Conservation (phyloP, 2,797 vertebrate species). For the Sitta carolinensis region DNA sequence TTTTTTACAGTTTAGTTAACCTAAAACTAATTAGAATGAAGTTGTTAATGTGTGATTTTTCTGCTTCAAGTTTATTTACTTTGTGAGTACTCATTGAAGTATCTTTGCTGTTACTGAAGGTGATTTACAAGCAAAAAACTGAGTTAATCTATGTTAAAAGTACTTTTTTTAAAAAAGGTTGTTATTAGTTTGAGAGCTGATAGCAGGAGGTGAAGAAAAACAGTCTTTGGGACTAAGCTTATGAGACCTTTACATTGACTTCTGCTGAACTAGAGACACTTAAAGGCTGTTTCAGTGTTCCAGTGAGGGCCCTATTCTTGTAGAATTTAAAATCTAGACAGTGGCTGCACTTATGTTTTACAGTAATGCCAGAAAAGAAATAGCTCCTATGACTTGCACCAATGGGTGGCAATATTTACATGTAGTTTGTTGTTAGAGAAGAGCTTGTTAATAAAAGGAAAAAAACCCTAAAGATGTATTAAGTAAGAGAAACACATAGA, state of each 20-base stretch:
- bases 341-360: accelerated
- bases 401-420: background rate
- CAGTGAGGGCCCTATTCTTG: background rate
- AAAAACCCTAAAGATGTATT: accelerated
- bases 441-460: background rate
- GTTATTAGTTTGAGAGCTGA: background rate
- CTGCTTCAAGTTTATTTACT: background rate
- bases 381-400: background rate
- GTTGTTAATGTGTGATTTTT: background rate
- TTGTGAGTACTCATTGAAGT: background rate
- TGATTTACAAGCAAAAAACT: background rate
- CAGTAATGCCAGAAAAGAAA: background rate
- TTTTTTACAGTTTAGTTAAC: background rate
- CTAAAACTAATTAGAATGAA: background rate
- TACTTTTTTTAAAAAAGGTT: background rate
- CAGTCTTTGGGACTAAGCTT: background rate
- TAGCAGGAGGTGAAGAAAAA: background rate
- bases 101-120: background rate
- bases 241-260: background rate
- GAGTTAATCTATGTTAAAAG: background rate
- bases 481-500: too few relatives aligned
- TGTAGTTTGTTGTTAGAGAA: background rate
- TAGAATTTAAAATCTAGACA: background rate
- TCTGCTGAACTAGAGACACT: background rate
- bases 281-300: background rate